phyloP scores from a whole-genome alignment of 1,140 invertebrate genomes.

The Cardiocondyla obscurior region DNA sequence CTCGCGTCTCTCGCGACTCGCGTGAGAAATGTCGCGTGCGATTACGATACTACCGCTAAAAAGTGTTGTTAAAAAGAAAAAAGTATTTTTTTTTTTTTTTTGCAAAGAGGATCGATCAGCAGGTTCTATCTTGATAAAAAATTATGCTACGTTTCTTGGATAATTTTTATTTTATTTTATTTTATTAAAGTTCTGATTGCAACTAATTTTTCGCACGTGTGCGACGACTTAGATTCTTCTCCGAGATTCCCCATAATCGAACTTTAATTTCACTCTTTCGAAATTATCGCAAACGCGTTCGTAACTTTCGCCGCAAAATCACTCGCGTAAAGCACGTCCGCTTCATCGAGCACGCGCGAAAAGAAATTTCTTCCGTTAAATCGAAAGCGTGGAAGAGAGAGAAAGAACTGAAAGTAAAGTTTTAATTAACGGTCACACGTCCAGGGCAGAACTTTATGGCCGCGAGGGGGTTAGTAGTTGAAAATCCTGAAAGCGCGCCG shows the following conservation, averaged over 20 bases:
- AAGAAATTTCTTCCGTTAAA: slow-evolving; percentile 71
- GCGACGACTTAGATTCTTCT: neutral
- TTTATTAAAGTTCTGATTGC: neutral
- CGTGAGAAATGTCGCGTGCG: slow-evolving; percentile 8
- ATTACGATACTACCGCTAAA: neutral
- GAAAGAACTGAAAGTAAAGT: slow-evolving; percentile 73
- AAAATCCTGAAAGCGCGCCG: slow-evolving; percentile 76
- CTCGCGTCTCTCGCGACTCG: neutral
- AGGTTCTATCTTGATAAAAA: too few relatives aligned
- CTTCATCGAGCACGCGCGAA: slow-evolving; percentile 44
- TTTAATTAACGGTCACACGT: slow-evolving; percentile 81
- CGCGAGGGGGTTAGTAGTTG: slow-evolving; percentile 68
- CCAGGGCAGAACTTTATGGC: slow-evolving; percentile 77
- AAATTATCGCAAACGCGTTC: slow-evolving; percentile 10
- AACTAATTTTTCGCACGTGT: neutral
- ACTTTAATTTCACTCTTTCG: neutral
- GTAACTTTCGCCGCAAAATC: slow-evolving; percentile 13
- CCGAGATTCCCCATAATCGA: neutral
- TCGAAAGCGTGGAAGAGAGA: slow-evolving; percentile 65
- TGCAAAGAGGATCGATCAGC: too few relatives aligned
- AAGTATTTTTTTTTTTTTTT: too few relatives aligned
- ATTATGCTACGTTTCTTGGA: too few relatives aligned
- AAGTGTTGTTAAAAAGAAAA: neutral
- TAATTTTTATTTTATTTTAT: neutral
- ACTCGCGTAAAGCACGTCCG: slow-evolving; percentile 44